These are phyloP conservation scores for Drosophila eohydei DNA, from an alignment of 2,888 invertebrate species.

Conservation along the genomic window DNA sequence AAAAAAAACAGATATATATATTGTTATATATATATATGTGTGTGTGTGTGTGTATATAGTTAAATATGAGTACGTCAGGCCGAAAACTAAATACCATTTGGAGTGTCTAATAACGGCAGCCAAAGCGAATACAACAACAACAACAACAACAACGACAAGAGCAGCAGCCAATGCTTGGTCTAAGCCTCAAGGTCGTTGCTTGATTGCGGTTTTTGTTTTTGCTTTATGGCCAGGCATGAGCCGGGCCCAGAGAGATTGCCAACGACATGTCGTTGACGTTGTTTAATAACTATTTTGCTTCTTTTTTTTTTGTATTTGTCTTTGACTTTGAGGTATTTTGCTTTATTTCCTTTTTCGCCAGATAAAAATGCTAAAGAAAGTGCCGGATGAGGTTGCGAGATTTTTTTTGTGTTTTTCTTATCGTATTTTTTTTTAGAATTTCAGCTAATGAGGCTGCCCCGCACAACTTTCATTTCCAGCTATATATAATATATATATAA, in stretches of 20 bases:
- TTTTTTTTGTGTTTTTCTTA: not conserved
- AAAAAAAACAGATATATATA: not conserved
- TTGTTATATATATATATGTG: not conserved
- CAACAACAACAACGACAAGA: constrained; percentile 28
- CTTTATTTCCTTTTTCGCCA: constrained; percentile 75
- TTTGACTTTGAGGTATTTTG: constrained; percentile 60
- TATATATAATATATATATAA: not conserved
- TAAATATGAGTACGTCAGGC: constrained; percentile 62
- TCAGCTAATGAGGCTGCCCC: constrained; percentile 49
- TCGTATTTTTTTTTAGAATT: constrained; percentile 49
- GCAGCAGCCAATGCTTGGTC: constrained; percentile 37
- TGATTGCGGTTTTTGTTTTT: constrained; percentile 74
- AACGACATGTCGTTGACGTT: constrained; percentile 54
- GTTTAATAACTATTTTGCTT: constrained; percentile 63
- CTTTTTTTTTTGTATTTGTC: not conserved
- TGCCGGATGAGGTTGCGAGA: constrained; percentile 34
- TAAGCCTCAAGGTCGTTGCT: constrained; percentile 75
- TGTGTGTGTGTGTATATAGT: constrained; percentile 17
- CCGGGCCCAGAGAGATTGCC: constrained; percentile 56
- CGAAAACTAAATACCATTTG: constrained; percentile 67
- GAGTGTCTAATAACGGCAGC: constrained; percentile 68
- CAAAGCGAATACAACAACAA: constrained; percentile 8
- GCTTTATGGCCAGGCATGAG: constrained; percentile 34
- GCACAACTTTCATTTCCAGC: constrained; percentile 44
- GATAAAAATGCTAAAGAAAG: constrained; percentile 63